Percentiles rank a stretch among this genome's conserved stretches.
phyloP scores from a whole-genome alignment of 2,113 vertebrate species.

The Rana temporaria region DNA sequence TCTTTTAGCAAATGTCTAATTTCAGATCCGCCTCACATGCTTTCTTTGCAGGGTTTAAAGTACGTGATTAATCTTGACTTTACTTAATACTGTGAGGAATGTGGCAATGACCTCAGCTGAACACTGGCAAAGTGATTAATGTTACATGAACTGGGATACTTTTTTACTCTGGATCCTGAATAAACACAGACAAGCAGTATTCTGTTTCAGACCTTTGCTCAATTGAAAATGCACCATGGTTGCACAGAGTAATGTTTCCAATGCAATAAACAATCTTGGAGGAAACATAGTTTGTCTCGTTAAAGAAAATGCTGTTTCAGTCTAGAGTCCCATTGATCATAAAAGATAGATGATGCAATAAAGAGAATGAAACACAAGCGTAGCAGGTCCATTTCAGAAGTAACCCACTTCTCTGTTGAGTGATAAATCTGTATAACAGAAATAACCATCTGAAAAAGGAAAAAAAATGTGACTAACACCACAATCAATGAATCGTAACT shows the following conservation, averaged over 20 bases:
- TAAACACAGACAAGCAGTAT: constrained; percentile 78
- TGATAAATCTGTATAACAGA: constrained; percentile 53
- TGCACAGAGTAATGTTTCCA: constrained; percentile 77
- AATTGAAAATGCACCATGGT: constrained; percentile 72
- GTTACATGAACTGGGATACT: constrained; percentile 75
- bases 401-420: constrained; percentile 75
- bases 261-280: constrained; percentile 76
- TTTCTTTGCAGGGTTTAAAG: constrained; percentile 74
- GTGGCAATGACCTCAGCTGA: constrained; percentile 80
- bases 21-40: constrained; percentile 74
- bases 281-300: constrained; percentile 73
- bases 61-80: constrained; percentile 81
- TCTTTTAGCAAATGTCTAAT: constrained; percentile 73
- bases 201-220: constrained; percentile 77
- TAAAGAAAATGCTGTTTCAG: constrained; percentile 82
- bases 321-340: constrained; percentile 76
- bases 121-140: constrained; percentile 80
- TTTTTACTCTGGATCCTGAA: constrained; percentile 70
- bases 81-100: constrained; percentile 78
- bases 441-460: background rate
- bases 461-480: background rate
- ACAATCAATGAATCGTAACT: background rate
- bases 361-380: constrained; percentile 77
- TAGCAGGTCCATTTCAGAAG: constrained; percentile 70
- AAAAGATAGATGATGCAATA: constrained; percentile 82